Conservation (phyloP, 2,113 vertebrate species). For the Columbina picui region DNA sequence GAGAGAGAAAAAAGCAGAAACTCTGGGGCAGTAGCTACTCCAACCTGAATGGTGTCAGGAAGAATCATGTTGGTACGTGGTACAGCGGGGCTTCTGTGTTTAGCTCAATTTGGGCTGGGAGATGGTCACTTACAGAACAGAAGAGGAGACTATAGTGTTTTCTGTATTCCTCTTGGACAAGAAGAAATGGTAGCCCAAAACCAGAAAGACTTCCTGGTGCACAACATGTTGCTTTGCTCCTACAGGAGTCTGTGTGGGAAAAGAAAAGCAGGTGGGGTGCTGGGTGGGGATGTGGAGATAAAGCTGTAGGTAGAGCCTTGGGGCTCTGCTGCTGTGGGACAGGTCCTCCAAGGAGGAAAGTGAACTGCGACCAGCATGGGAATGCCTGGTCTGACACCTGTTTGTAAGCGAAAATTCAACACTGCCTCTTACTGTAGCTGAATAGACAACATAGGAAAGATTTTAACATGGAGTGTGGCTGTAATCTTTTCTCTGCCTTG, state of each 20-base stretch:
- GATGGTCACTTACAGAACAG: not conserved
- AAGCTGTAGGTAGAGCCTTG: not conserved
- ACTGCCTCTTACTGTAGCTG: not conserved
- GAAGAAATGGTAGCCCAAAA: not conserved
- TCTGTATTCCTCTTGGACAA: not conserved
- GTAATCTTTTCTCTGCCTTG: not conserved
- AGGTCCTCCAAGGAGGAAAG: not conserved
- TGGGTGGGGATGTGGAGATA: not conserved
- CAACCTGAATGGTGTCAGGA: not conserved
- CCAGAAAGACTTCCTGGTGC: fast-evolving
- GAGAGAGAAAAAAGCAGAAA: not conserved
- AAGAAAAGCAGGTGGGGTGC: not conserved
- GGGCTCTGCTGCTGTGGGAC: not conserved
- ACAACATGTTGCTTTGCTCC: not conserved
- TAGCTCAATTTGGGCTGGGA: not conserved
- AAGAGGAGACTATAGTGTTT: not conserved
- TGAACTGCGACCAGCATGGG: not conserved
- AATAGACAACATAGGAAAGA: not conserved
- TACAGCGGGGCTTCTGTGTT: not conserved
- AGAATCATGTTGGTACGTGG: fast-evolving
- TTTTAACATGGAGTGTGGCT: not conserved
- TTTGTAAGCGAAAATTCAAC: not conserved
- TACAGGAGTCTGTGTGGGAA: not conserved
- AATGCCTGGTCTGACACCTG: not conserved
- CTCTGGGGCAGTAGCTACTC: not conserved